phyloP scores from a whole-genome alignment of 2,888 invertebrate genomes.

The Volucella zonaria region DNA sequence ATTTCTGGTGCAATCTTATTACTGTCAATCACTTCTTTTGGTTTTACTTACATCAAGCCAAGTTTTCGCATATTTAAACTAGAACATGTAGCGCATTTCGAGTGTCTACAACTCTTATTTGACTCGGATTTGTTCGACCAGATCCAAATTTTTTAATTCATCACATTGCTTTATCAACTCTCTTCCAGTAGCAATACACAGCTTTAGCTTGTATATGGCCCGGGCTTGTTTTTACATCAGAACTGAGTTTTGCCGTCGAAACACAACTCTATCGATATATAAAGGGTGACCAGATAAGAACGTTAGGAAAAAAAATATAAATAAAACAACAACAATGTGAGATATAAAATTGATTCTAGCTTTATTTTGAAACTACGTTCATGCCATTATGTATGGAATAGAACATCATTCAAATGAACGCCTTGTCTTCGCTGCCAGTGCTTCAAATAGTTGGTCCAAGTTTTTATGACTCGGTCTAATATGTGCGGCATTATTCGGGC shows the following conservation, averaged over 20 bases:
- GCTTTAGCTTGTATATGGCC: slow-evolving; percentile 68
- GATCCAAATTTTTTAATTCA: slow-evolving; percentile 49
- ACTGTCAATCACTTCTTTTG: slow-evolving; percentile 84
- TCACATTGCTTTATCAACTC: slow-evolving; percentile 67
- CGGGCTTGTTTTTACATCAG: slow-evolving; percentile 76
- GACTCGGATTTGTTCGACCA: slow-evolving; percentile 70
- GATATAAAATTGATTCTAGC: no score
- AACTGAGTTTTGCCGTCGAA: slow-evolving; percentile 59
- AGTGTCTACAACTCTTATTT: slow-evolving; percentile 77
- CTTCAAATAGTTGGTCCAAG: no score
- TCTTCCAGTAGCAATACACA: slow-evolving; percentile 37
- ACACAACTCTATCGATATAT: no score
- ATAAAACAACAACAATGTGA: no score
- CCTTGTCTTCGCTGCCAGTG: no score
- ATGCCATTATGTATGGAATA: no score
- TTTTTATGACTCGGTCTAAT: no score
- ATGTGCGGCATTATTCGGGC: no score
- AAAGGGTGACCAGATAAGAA: no score
- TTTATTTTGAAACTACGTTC: no score
- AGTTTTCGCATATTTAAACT: slow-evolving; percentile 81
- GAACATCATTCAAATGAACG: no score
- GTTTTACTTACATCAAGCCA: slow-evolving; percentile 77
- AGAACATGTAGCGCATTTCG: slow-evolving; percentile 82
- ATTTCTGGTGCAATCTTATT: slow-evolving; percentile 79
- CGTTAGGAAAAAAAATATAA: no score